phyloP scores from a whole-genome alignment of 2,113 vertebrate species.

The Rhipidura dahli region DNA sequence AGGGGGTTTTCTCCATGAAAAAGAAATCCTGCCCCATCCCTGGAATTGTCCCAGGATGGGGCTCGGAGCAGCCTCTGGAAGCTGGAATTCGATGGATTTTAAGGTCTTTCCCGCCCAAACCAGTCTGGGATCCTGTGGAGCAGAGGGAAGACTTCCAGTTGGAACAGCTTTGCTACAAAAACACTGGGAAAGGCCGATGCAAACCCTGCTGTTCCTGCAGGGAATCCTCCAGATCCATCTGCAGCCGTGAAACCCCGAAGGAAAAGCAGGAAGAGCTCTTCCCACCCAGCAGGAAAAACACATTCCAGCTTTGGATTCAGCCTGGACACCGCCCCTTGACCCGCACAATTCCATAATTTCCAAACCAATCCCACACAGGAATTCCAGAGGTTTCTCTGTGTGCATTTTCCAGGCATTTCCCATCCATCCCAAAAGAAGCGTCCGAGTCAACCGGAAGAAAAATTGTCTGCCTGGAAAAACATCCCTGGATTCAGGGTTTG shows the following conservation, averaged over 20 bases:
- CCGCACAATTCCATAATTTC: neutral
- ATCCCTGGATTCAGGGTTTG: too few relatives aligned
- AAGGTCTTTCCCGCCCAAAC: neutral
- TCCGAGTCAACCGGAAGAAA: neutral
- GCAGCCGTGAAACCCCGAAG: neutral
- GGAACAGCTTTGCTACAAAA: neutral
- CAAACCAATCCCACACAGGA: neutral
- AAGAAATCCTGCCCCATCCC: neutral
- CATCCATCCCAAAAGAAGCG: neutral
- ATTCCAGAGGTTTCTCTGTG: neutral
- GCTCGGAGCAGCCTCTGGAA: neutral
- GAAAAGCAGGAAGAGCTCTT: neutral
- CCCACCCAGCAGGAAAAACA: neutral
- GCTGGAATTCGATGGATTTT: neutral
- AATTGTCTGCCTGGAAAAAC: neutral
- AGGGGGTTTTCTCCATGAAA: neutral
- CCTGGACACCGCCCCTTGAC: neutral
- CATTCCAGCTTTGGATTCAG: neutral
- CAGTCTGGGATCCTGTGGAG: neutral
- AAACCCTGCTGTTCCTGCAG: neutral
- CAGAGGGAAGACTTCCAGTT: neutral
- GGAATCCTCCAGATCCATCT: neutral
- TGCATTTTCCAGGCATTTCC: neutral
- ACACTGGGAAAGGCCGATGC: accelerated
- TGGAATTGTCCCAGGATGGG: neutral